A percentile compares a stretch with the other conserved stretches of the same genome.
phyloP scores from a whole-genome alignment of 1,140 invertebrate genomes.

The Plodia interpunctella region DNA sequence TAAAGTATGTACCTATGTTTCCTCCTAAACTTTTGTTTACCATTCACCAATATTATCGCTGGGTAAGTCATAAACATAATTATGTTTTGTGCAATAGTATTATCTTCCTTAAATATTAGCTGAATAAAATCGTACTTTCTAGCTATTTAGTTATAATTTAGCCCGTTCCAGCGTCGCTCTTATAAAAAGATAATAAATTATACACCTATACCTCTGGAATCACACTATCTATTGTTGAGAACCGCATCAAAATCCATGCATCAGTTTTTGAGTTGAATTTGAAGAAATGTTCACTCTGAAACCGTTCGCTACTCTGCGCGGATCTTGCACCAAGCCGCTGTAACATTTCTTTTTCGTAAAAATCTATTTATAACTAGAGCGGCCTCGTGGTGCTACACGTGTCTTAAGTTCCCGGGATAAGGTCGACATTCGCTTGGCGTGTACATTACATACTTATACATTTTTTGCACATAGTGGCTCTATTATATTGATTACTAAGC shows the following conservation, averaged over 20 bases:
- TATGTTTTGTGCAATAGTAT: too few relatives aligned
- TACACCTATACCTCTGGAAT: too few relatives aligned
- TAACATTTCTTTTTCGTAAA: conserved; percentile 77
- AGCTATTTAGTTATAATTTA: background rate
- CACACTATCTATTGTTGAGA: too few relatives aligned
- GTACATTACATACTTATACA: conserved; percentile 47
- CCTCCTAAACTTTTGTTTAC: too few relatives aligned
- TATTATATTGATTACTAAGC: conserved; percentile 76
- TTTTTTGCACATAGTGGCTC: conserved; percentile 73
- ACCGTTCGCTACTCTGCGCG: conserved; percentile 40
- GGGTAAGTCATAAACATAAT: too few relatives aligned
- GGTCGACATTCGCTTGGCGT: conserved; percentile 30
- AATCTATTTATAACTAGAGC: conserved; percentile 77
- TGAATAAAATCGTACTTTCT: too few relatives aligned
- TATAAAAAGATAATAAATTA: too few relatives aligned
- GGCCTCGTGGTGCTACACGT: conserved; percentile 36
- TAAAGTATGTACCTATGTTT: too few relatives aligned
- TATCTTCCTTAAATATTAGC: too few relatives aligned
- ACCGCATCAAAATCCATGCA: too few relatives aligned
- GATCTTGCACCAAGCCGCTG: conserved; percentile 70
- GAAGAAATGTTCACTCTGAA: conserved; percentile 12
- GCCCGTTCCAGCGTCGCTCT: too few relatives aligned
- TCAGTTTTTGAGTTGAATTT: background rate
- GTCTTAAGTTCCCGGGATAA: conserved; percentile 25
- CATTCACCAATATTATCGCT: too few relatives aligned